Conservation (phyloP, 2,797 vertebrate genomes). For the Mus minutoides region DNA sequence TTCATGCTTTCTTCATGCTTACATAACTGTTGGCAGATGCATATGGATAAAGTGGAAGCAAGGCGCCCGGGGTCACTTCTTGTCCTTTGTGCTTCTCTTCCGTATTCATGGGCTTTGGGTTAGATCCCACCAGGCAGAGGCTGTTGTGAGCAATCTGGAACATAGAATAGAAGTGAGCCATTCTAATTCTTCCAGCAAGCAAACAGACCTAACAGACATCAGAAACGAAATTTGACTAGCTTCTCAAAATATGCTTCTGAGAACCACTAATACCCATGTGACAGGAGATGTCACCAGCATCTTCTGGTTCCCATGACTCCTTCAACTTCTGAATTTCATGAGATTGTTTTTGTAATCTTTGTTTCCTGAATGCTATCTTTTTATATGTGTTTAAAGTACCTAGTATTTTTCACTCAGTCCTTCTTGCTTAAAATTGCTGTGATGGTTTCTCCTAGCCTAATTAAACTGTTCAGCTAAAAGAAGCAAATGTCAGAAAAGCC, state of each 20-base stretch:
- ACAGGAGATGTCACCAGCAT: neutral
- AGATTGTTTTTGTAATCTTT: neutral
- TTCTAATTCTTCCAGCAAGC: neutral
- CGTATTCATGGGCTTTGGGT: neutral
- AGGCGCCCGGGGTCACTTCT: fast-evolving
- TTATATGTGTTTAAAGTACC: neutral
- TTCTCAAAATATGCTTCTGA: neutral
- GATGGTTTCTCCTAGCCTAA: neutral
- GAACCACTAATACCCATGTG: neutral
- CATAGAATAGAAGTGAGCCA: neutral
- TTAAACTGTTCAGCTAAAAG: neutral
- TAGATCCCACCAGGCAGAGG: neutral
- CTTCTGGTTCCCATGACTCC: neutral
- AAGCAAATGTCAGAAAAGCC: neutral
- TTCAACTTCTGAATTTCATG: neutral
- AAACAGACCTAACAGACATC: neutral
- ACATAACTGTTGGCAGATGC: neutral
- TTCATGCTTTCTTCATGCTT: neutral
- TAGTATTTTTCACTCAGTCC: neutral
- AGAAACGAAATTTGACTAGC: no score
- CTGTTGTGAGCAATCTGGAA: neutral
- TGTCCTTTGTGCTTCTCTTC: neutral
- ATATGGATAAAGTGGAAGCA: neutral
- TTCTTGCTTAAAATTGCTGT: neutral
- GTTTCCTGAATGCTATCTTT: neutral